Percentiles rank a stretch among this genome's conserved stretches.
Evolutionary conservation across 2,888 invertebrate species (phyloP).

Genomic region (Ariolimax columbianus): DNA sequence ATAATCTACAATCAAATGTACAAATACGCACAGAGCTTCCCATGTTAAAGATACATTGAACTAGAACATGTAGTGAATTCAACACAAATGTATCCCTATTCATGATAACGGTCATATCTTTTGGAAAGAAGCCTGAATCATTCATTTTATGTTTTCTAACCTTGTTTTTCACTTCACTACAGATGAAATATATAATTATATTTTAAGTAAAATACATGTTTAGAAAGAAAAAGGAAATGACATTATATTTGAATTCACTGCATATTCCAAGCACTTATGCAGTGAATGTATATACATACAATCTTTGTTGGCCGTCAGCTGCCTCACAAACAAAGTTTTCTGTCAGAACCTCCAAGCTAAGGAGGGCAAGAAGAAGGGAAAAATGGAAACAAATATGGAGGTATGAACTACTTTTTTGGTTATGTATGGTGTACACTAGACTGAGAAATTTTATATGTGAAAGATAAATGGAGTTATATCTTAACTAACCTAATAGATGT

Average conservation of each 20-base stretch:
- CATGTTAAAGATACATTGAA: not conserved
- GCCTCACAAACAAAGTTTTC: conserved; percentile 60
- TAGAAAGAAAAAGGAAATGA: not conserved
- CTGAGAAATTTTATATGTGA: not conserved
- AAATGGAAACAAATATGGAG: conserved; percentile 23
- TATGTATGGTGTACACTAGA: not conserved
- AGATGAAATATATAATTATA: not conserved
- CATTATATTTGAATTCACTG: conserved; percentile 31
- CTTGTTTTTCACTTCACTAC: too few relatives aligned
- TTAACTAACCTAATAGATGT: not conserved
- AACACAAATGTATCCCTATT: not conserved
- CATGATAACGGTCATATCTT: not conserved
- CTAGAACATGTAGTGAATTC: conserved; percentile 31
- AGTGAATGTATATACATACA: conserved; percentile 57
- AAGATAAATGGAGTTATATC: not conserved
- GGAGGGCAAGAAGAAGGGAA: conserved; percentile 20
- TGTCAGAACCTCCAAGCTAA: conserved; percentile 61
- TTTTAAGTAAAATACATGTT: not conserved
- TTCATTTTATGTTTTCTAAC: not conserved
- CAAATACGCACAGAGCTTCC: conserved; percentile 5
- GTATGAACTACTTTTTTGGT: not conserved
- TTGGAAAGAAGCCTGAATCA: not conserved
- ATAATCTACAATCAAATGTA: not conserved
- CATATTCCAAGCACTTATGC: conserved; percentile 10
- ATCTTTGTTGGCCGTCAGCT: conserved; percentile 57